phyloP scores from a whole-genome alignment of 2,888 invertebrate genomes.

The Tinea trinotella region DNA sequence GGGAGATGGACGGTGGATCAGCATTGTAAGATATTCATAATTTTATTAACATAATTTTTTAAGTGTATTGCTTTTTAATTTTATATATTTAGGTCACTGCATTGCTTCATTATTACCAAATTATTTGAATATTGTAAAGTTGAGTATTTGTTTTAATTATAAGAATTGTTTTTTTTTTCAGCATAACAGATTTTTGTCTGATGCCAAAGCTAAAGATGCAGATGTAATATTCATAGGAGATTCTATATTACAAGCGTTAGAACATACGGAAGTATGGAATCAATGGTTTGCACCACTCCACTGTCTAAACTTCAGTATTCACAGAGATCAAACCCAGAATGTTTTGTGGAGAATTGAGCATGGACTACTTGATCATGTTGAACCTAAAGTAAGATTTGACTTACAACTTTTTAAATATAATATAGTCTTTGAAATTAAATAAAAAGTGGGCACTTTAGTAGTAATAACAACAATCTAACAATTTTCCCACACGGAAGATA shows the following conservation, averaged over 20 bases:
- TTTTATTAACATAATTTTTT: constrained; percentile 5
- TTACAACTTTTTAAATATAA: too few relatives aligned
- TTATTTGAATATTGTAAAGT: background rate
- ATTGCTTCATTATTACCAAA: background rate
- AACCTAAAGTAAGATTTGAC: constrained; percentile 79
- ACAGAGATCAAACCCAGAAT: constrained; percentile 90
- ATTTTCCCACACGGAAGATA: too few relatives aligned
- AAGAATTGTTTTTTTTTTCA: constrained; percentile 66
- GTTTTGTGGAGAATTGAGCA: constrained; percentile 91
- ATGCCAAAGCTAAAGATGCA: constrained; percentile 91
- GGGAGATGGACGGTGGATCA: constrained; percentile 90
- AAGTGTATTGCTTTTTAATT: background rate
- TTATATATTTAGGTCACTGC: background rate
- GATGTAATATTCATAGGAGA: constrained; percentile 95
- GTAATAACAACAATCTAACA: too few relatives aligned
- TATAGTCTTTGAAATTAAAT: too few relatives aligned
- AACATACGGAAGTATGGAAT: constrained; percentile 90
- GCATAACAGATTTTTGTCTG: constrained; percentile 89
- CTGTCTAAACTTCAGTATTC: constrained; percentile 92
- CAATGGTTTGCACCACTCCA: constrained; percentile 93
- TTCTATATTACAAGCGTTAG: constrained; percentile 86
- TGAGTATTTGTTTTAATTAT: constrained; percentile 14
- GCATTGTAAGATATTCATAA: constrained; percentile 65
- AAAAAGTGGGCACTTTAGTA: too few relatives aligned
- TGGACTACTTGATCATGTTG: constrained; percentile 90